Base-by-base conservation (phyloP, 2,888 invertebrate species). In the Diabrotica balteata region DNA sequence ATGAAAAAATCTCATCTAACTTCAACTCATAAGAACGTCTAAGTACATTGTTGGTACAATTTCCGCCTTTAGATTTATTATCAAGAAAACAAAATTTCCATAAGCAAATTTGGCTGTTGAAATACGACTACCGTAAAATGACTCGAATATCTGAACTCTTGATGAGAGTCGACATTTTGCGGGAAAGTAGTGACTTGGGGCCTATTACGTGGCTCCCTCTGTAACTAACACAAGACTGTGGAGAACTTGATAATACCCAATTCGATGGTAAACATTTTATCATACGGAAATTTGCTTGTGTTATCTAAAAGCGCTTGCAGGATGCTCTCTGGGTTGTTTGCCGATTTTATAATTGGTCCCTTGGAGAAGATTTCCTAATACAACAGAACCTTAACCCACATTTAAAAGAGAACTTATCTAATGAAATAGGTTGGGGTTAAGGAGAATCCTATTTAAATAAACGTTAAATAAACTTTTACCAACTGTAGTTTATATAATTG, bases 151-250 rank as follows among this genome's bases (percentile, higher is more conserved):
- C 59, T 59, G 50, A 59, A 63, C 54, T 55, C 54, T 55, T 67
- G 67, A 67, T 67, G 59, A 59, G 49, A 45, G 43, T 53, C 32
- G 53, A 63, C 63, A 51, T 63, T 67, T 63, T 63, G 67, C 51
- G 63, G 59, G 32, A 58, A 50, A 67, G 63, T 45, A 55, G 63
- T 59, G 55, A 67, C 67, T 63, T 45, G 67, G 59, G 67, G 59
- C 63, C 67, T 51, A 67, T 67, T 67, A 51, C 55, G 32, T 7
- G 55, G 49, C 46, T 49, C 58, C 45, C 63, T 67, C 59, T 42
- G 63, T 63, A 59, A 67, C 63, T 67, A 63, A 67, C 67, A 59
- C 63, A 62, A 67, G 59, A 67, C 63, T 53, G 55, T 49, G 59
- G 58, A 32, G 50, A 59, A 67, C 52, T 67, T 67, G 63, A 64